phyloP scores from a whole-genome alignment of 2,113 vertebrate genomes.

The Solenodon paradoxus region DNA sequence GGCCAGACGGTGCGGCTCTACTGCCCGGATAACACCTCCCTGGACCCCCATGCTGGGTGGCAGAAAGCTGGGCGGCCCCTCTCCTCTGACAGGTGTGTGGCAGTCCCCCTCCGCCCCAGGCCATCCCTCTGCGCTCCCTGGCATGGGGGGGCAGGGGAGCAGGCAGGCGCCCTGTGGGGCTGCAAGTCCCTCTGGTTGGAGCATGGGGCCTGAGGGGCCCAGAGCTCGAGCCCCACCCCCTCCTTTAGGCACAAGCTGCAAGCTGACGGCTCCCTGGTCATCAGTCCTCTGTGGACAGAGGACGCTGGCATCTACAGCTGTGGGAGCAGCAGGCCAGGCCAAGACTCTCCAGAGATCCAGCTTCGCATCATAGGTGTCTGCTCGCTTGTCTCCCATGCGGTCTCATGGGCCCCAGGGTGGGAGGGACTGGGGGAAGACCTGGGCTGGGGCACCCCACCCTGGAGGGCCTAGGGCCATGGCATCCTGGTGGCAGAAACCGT shows the following conservation, averaged over 20 bases:
- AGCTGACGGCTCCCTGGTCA: conserved; percentile 89
- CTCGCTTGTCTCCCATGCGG: not conserved
- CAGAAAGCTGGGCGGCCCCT: conserved; percentile 85
- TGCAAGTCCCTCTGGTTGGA: not conserved
- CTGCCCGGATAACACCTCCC: conserved; percentile 84
- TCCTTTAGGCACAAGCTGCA: conserved; percentile 87
- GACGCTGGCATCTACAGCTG: conserved; percentile 91
- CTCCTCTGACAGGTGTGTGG: conserved; percentile 86
- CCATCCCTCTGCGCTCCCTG: not conserved
- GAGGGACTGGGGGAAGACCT: not conserved
- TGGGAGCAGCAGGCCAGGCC: conserved; percentile 80
- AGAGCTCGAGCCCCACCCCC: not conserved
- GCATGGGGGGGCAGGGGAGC: not conserved
- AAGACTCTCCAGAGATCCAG: conserved; percentile 85
- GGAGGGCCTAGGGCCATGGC: not conserved
- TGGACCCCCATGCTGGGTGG: conserved; percentile 86
- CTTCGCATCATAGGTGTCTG: conserved; percentile 91
- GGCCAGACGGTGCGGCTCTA: conserved; percentile 90
- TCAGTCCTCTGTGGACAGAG: conserved; percentile 81
- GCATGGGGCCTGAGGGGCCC: not conserved
- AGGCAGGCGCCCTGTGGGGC: not conserved
- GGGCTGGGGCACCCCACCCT: rapidly evolving
- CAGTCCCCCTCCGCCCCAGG: not conserved
- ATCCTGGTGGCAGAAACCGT: not conserved
- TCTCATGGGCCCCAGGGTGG: not conserved